Evolutionary conservation across 2,888 invertebrate species (phyloP).

Genomic region (Ophioninae sp.): DNA sequence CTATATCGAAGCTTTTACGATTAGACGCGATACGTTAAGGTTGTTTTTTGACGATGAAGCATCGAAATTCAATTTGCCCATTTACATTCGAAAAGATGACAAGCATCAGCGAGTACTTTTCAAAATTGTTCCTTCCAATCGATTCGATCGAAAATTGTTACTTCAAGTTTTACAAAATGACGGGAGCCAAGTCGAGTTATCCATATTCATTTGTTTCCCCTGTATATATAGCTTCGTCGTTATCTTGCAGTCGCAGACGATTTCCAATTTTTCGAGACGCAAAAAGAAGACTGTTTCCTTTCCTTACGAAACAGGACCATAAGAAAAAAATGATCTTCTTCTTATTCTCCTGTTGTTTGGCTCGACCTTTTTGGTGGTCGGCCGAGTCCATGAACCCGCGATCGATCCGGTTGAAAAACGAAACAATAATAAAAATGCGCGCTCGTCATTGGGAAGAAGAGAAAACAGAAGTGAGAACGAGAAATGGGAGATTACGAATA

Average conservation of each 20-base stretch:
- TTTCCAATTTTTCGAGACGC: not conserved
- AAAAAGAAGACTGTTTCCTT: constrained; percentile 14
- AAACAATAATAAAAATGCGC: not conserved
- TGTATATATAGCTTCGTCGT: not conserved
- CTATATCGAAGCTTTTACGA: not conserved
- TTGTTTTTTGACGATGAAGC: not conserved
- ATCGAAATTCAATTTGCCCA: not conserved
- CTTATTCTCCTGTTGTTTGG: constrained; percentile 1
- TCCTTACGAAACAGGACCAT: no score
- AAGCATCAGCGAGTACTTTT: not conserved
- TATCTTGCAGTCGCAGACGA: not conserved
- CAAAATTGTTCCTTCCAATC: not conserved
- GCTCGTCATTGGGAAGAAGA: not conserved
- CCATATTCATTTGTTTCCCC: not conserved
- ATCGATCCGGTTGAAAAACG: not conserved
- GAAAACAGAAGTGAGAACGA: not conserved
- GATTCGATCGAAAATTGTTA: not conserved
- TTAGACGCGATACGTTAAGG: not conserved
- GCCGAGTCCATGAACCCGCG: not conserved
- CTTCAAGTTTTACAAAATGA: not conserved
- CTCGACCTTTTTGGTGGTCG: constrained; percentile 27
- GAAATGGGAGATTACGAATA: not conserved
- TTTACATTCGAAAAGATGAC: not conserved
- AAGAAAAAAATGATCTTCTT: no score
- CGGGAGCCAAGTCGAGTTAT: not conserved